phyloP scores from a whole-genome alignment of 1,140 invertebrate species.

The Phthorimaea operculella region DNA sequence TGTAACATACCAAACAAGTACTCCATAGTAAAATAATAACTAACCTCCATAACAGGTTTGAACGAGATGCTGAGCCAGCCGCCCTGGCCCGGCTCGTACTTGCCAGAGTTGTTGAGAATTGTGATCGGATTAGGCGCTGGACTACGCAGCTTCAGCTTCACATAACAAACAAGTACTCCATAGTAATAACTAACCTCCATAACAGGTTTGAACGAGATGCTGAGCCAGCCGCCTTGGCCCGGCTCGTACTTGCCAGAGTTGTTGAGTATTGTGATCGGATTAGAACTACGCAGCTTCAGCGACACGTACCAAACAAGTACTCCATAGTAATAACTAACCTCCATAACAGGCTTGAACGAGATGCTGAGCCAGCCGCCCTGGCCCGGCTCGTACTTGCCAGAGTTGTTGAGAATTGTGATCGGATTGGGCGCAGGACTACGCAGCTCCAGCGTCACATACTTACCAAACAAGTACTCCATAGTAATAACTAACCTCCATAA shows the following conservation, averaged over 20 bases:
- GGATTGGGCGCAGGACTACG: conserved; percentile 42
- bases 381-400: conserved; percentile 50
- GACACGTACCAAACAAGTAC: conserved; percentile 56
- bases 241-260: conserved; percentile 53
- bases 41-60: conserved; percentile 50
- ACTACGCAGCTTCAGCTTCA: conserved; percentile 40
- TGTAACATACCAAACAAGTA: conserved; percentile 55
- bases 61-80: conserved; percentile 53
- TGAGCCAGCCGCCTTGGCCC: conserved; percentile 50
- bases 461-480: conserved; percentile 48
- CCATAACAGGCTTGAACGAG: conserved; percentile 49
- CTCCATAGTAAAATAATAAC: too few species aligned
- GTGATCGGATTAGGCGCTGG: conserved; percentile 40
- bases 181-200: conserved; percentile 52
- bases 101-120: conserved; percentile 47
- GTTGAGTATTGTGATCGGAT: conserved; percentile 42
- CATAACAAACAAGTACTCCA: conserved; percentile 57
- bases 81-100: conserved; percentile 51
- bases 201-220: conserved; percentile 49
- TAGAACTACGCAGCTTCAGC: conserved; percentile 38
- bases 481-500: conserved; percentile 36
- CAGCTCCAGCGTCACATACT: conserved; percentile 40
- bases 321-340: too few species aligned
- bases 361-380: conserved; percentile 53
- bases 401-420: conserved; percentile 42